Evolutionary conservation across 2,888 invertebrate species (phyloP).

Genomic region (Mimumesa dahlbomi): DNA sequence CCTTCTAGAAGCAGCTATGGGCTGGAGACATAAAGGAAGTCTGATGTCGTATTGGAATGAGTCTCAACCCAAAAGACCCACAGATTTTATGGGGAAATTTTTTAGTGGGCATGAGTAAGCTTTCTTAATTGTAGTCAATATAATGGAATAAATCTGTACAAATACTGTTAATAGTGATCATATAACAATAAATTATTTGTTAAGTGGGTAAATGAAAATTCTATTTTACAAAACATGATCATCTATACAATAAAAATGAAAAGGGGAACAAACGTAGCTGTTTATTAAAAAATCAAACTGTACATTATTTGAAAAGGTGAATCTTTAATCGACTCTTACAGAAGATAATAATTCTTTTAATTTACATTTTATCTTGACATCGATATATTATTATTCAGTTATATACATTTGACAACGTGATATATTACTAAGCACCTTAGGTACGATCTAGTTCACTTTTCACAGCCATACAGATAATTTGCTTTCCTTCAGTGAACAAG

Average conservation of each 20-base stretch:
- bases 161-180: conserved; percentile 6
- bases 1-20: conserved; percentile 90
- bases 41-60: conserved; percentile 94
- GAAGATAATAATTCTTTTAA: conserved; percentile 70
- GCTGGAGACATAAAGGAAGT: conserved; percentile 95
- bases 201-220: conserved; percentile 2
- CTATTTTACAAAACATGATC: no score
- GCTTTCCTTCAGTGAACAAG: conserved; percentile 79
- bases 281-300: conserved; percentile 34
- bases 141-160: not conserved
- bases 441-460: conserved; percentile 80
- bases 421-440: conserved; percentile 80
- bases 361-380: conserved; percentile 73
- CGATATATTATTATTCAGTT: conserved; percentile 78
- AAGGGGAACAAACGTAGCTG: conserved; percentile 15
- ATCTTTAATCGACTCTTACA: conserved; percentile 62
- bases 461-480: conserved; percentile 81
- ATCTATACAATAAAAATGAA: conserved; percentile 11
- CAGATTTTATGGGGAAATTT: conserved; percentile 96
- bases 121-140: conserved; percentile 10
- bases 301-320: conserved; percentile 53
- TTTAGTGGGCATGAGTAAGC: conserved; percentile 84
- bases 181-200: conserved; percentile 30
- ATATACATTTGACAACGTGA: conserved; percentile 77
- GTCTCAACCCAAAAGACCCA: conserved; percentile 92